phyloP scores from a whole-genome alignment of 2,888 invertebrate genomes.

The Linnaemya vulpina region DNA sequence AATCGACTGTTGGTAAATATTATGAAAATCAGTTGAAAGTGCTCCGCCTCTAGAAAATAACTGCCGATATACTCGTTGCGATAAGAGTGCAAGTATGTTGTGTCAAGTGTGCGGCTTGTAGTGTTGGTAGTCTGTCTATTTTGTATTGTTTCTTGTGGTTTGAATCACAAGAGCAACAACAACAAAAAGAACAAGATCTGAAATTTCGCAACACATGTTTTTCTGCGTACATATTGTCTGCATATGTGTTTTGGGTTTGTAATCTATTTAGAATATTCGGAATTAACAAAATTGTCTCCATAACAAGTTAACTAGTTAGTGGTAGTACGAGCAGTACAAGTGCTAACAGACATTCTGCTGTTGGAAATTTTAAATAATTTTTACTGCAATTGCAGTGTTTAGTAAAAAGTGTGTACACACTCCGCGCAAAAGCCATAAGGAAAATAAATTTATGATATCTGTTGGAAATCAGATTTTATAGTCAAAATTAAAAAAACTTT shows the following conservation, averaged over 20 bases:
- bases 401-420: background rate
- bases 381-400: background rate
- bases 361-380: background rate
- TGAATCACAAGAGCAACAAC: background rate
- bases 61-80: background rate
- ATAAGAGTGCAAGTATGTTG: slow-evolving; percentile 1
- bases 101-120: slow-evolving; percentile 4
- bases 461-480: too few relatives aligned
- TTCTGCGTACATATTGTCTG: slow-evolving; percentile 25
- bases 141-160: slow-evolving; percentile 54
- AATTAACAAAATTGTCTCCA: slow-evolving; percentile 56
- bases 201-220: slow-evolving; percentile 34
- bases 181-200: background rate
- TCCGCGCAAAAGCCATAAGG: background rate
- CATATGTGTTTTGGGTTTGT: slow-evolving; percentile 16
- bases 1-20: too few relatives aligned
- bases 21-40: background rate
- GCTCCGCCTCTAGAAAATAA: background rate
- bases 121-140: slow-evolving; percentile 17
- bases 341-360: slow-evolving; percentile 25
- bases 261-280: slow-evolving; percentile 46
- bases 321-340: slow-evolving; percentile 11
- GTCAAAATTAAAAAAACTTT: too few relatives aligned
- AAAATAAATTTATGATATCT: background rate
- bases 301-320: slow-evolving; percentile 52